Base-by-base conservation (phyloP, 1,140 invertebrate species). In the Pantala flavescens region DNA sequence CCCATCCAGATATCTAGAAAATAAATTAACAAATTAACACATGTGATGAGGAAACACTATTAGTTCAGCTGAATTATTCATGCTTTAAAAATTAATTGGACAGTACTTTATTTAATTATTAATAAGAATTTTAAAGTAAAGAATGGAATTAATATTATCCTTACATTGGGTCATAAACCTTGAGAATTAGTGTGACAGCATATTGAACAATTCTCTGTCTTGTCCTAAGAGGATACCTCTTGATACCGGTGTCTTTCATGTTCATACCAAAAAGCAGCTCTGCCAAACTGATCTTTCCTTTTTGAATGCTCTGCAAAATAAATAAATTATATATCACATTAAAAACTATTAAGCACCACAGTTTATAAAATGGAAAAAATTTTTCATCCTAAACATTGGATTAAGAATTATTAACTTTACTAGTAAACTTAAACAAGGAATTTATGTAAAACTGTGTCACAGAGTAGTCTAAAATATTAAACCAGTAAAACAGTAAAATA, bases 211-310 rank as follows among this genome's bases (percentile, higher is more conserved):
- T 89, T 77, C 95, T 85, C 76, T 94, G 91, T 14, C 93, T 85
- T 71, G 91, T 89, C 19, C 93, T 85, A 28, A 95, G 83, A 7
- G 93, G 94, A 83, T 95, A 94, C 73, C 91, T 84, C 80, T 95
- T 95, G 73, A 98, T 87, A 9, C 95, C 96, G 0, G 94, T 93
- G 80, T 96, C 93, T 79, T 91, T 89, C 79, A 97, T 87, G 73
- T 90, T 92, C 85, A 98, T 89, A 19, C 96, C 96, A 84, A 98
- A 96, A 7, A 96, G 83, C 83, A 98, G 90, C 84, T 98, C 96
- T 23, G 92, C 88, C n/a, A 92, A 84, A 73, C 91, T 94, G 24
- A 90, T 89, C 83, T 94, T 92, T 70, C 91, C 89, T 83, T 90
- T 91, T 81, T 90, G 89, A 71, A 89, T 81, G 83, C 87, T 90